phyloP scores from a whole-genome alignment of 2,797 vertebrate genomes.

The Thalassophryne amazonica region DNA sequence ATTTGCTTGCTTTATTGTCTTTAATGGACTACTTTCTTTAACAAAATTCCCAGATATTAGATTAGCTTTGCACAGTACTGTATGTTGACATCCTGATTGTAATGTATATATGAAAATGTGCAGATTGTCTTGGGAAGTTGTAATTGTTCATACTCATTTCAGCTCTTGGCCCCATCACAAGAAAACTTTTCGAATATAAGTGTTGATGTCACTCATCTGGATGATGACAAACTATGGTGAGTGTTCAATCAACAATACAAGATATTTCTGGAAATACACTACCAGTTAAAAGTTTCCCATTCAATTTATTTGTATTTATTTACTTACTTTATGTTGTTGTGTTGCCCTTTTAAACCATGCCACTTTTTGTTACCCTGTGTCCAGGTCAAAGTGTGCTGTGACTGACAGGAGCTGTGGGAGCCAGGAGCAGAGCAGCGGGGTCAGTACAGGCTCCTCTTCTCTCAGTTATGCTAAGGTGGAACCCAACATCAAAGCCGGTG shows the following conservation, averaged over 20 bases:
- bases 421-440: conserved; percentile 34
- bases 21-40: no score
- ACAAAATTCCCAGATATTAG: no score
- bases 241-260: not conserved
- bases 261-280: no score
- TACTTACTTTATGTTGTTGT: not conserved
- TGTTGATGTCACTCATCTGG: conserved; percentile 1
- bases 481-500: not conserved
- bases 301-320: no score
- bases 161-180: conserved; percentile 27
- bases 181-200: not conserved
- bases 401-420: conserved; percentile 8
- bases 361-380: not conserved
- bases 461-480: conserved; percentile 34
- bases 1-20: no score
- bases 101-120: no score
- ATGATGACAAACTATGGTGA: conserved; percentile 34
- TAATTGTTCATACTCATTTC: conserved; percentile 8
- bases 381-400: conserved; percentile 32
- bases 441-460: conserved; percentile 23
- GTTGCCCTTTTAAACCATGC: not conserved
- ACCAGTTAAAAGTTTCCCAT: no score
- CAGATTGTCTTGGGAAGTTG: no score
- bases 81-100: no score
- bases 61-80: no score